Evolutionary conservation across 2,113 vertebrate species (phyloP), one percentile per base, ranked within the genome.

Genomic region (Sylvilagus bachmani): DNA sequence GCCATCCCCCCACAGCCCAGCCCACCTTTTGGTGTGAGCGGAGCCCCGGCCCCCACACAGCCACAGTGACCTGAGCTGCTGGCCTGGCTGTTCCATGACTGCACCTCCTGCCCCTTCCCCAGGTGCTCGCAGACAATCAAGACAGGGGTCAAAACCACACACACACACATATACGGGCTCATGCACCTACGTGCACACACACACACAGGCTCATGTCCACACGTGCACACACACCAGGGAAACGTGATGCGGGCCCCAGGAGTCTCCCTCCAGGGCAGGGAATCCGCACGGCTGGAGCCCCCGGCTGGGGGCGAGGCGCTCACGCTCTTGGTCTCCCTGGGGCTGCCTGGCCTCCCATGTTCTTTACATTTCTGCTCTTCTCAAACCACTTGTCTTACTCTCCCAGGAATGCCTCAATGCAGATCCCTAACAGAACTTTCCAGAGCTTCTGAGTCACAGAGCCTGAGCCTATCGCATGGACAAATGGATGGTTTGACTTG

Each of bases 231-330:
- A 55, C 21, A 10, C 25, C 16, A 9, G 16, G 12, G 21, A 70
- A 49, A 31, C 10, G 2, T 4, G 10, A 25, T 25, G 22, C 29
- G 44, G 61, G 61, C 31, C 58, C 73, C 49, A 33, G 55, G 19
- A 64, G 8, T 53, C 38, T 36, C 33, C 4, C 5, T 21, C 71
- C 29, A 71, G 27, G 64, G 38, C 49, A 62, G 36, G 49, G 77
- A 83, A 33, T 2, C 9, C 27, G 49, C 17, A 0, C 9, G 17
- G 8, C 77, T 3, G 10, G 58, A 6, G 10, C 6, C 29, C 1
- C 33, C 0, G 4, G 22, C 74, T 19, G 36, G 12, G 16, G 22
- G n/a, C 24, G 8, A 14, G 55, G 2, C 6, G 1, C 0, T 0
- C 58, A 33, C 22, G n/a, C 21, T 61, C 61, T 67, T 22, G 44